A percentile compares a stretch with the other conserved stretches of the same genome.
Evolutionary conservation across 2,797 vertebrate species (phyloP).

Genomic region (Kryptopterus vitreolus): DNA sequence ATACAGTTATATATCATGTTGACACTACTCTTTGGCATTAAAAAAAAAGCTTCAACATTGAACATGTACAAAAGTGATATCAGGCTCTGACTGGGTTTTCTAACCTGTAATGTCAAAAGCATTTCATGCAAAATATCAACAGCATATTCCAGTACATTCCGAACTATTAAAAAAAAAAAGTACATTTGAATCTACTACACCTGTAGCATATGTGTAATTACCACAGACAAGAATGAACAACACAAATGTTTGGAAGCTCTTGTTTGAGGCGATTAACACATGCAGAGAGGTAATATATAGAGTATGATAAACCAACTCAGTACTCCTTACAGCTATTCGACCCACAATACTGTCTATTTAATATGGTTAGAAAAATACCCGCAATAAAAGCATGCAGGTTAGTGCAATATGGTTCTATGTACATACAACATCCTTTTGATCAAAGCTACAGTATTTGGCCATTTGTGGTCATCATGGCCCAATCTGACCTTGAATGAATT

Average conservation of each 20-base stretch:
- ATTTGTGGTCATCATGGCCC: background rate
- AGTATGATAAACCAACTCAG: background rate
- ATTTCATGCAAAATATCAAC: background rate
- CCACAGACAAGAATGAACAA: background rate
- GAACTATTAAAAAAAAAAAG: too few relatives aligned
- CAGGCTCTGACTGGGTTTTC: background rate
- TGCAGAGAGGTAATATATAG: background rate
- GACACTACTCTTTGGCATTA: background rate
- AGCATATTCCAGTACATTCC: background rate
- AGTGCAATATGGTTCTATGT: conserved; percentile 47
- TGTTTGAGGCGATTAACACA: background rate
- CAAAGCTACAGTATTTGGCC: background rate
- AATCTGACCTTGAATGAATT: background rate
- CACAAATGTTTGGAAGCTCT: background rate
- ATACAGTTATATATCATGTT: conserved; percentile 2
- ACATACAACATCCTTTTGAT: conserved; percentile 14
- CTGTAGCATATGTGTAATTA: background rate
- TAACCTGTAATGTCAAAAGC: background rate
- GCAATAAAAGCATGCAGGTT: conserved; percentile 39
- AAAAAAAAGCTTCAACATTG: background rate
- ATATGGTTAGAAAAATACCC: conserved; percentile 23
- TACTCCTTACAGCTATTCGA: background rate
- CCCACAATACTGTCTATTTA: conserved; percentile 3
- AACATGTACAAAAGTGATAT: background rate
- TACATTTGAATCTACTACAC: background rate